Percentiles rank a stretch among this genome's conserved stretches.
These are phyloP conservation scores for Monopis laevigella DNA, from an alignment of 2,888 invertebrate species.

Conservation along the genomic window DNA sequence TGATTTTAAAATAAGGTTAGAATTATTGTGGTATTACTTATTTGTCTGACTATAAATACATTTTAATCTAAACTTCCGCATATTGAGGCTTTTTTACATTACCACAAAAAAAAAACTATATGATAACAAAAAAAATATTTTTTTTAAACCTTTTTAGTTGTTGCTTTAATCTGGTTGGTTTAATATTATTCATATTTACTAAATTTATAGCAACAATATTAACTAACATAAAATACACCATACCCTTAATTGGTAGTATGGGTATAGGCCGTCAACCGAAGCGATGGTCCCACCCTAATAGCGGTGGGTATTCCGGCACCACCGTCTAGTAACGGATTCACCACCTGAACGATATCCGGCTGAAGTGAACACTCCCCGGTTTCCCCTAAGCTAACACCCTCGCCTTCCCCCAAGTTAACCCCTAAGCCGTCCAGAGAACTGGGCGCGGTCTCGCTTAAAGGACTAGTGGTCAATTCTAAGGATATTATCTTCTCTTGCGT, in stretches of 20 bases:
- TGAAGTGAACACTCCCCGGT: conserved; percentile 57
- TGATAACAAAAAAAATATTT: too few species aligned
- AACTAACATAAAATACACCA: too few species aligned
- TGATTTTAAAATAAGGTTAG: too few species aligned
- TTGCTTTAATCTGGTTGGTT: too few species aligned
- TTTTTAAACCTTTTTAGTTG: not conserved
- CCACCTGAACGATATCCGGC: conserved; percentile 64
- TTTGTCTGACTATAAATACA: too few species aligned
- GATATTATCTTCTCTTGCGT: conserved; percentile 92
- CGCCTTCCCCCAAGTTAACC: conserved; percentile 51
- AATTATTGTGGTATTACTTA: too few species aligned
- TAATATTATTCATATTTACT: too few species aligned
- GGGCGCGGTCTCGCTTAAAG: conserved; percentile 68
- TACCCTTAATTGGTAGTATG: too few species aligned
- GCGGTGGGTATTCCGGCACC: conserved; percentile 55
- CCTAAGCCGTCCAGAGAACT: conserved; percentile 42
- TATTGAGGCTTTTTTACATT: too few species aligned
- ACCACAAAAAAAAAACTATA: too few species aligned
- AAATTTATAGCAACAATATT: too few species aligned
- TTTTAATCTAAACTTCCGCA: too few species aligned
- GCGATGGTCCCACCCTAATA: conserved; percentile 54
- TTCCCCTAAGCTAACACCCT: conserved; percentile 43
- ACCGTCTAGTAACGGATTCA: conserved; percentile 57
- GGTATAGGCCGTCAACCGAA: conserved; percentile 44
- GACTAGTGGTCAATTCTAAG: conserved; percentile 79